Base-by-base conservation (phyloP, 1,140 invertebrate species). In the Homarus americanus region DNA sequence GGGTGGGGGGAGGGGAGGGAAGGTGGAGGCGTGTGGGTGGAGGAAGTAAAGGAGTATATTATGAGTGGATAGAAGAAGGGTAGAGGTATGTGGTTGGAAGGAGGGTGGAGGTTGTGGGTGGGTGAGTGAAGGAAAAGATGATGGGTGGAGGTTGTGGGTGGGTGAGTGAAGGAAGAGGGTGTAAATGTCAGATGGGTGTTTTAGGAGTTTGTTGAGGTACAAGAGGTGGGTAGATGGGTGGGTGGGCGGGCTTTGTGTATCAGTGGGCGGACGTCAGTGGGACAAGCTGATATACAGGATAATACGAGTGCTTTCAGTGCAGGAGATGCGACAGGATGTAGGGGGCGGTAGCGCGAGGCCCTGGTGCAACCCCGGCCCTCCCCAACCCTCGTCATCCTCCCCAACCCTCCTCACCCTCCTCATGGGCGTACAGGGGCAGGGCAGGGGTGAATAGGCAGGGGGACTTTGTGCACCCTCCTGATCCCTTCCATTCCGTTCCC, bases 241-340 rank as follows among this genome's bases (percentile, higher is more conserved):
- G 15, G 53, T 58, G 24, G 63, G 63, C n/a, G 24, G n/a, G 24
- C 10, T 28, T 24, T 10, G 63, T n/a, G 63, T 32, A 7, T 5
- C 24, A 5, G 63, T 32, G 24, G n/a, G 63, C 63, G 63, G 63
- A 69, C 32, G 63, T 69, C 5, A 32, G n/a, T 24, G 63, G 2
- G 63, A 69, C 53, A 20, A 7, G 63, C n/a, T 69, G 63, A 69
- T 69, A 69, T 69, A 69, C 32, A 69, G 63, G 63, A 69, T 69
- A 69, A 69, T 69, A 12, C 32, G 63, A 32, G 63, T 69, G 63
- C n/a, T 5, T 69, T 69, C n/a, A 32, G 63, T 69, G n/a, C 63
- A 69, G 15, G n/a, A n/a, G n/a, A 17, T 49, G 1, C 9, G 44
- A 49, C 53, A 58, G 53, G 53, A 58, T 24, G 53, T 58, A 24